These are phyloP conservation scores for Dryoscopus gambensis DNA, from an alignment of 2,113 vertebrate genomes.

Conservation along the genomic window DNA sequence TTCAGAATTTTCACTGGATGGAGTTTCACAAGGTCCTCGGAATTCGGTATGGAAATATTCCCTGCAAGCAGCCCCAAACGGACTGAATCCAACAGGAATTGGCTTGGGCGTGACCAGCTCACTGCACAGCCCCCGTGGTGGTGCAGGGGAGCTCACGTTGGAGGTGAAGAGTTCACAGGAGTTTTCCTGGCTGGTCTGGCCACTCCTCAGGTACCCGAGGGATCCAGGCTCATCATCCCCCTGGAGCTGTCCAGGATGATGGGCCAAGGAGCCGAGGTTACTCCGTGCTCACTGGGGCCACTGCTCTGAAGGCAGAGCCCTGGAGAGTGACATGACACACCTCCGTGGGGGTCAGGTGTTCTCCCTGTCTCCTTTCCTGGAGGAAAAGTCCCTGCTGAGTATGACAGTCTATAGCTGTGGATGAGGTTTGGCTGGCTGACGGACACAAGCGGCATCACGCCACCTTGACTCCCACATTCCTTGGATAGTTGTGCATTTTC, in stretches of 20 bases:
- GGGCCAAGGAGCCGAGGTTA: background rate
- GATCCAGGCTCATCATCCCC: background rate
- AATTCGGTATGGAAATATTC: background rate
- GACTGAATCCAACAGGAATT: background rate
- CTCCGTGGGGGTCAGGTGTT: background rate
- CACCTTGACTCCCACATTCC: background rate
- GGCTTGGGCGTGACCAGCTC: background rate
- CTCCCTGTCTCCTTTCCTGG: background rate
- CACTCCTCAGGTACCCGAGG: background rate
- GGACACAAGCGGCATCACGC: fast-evolving
- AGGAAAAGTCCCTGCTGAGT: background rate
- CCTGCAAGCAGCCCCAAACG: background rate
- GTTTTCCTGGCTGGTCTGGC: slow-evolving; percentile 26
- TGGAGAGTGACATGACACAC: background rate
- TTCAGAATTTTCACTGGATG: background rate
- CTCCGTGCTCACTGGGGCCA: background rate
- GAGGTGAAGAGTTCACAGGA: background rate
- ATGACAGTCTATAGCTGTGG: background rate
- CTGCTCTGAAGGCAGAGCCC: background rate
- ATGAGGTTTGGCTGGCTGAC: background rate
- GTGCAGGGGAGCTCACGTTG: fast-evolving
- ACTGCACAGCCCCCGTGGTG: fast-evolving
- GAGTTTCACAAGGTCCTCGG: background rate
- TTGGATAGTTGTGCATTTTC: background rate
- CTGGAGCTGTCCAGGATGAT: background rate